Base-by-base conservation (phyloP, 2,888 invertebrate genomes). In the Matsumyia berberina region DNA sequence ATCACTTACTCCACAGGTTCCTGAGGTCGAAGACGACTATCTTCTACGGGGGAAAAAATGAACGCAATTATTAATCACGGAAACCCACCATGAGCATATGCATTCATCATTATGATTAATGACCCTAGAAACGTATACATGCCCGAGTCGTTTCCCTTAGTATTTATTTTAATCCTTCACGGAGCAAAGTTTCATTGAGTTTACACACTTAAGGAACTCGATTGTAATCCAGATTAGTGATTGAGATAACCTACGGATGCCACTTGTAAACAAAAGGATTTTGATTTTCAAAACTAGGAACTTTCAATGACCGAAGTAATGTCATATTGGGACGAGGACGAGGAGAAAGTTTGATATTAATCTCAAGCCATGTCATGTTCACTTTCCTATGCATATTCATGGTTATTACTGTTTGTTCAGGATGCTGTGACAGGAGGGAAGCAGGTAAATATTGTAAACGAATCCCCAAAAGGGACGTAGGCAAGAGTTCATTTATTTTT, bases 61-160 rank as follows among this genome's bases (percentile, higher is more conserved):
- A 24, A 24, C 33, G 17, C 33, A 33, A 55, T 33, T 55, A 55
- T 33, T 55, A 55, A 33, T 33, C 49, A 29, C 29, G 24, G 29
- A 12, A 51, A 5, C 11, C 12, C 7, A 5, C 5, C 33, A 17
- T 8, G 6, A 33, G 33, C 53, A 15, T 33, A 11, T 55, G 31
- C 53, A 53, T 53, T 33, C 33, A 33, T 33, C 53, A 55, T 55
- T 33, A 33, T 55, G 53, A 55, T 55, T 55, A 33, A 55, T 55
- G 53, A 31, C 33, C 9, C 33, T 11, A 17, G 9, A 55, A 33
- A 33, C 8, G 15, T 33, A 31, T n/a, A 12, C 24, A 24, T 3
- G 4, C 31, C 29, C 24, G 12, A 29, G 3, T 8, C n/a, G n/a
- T 12, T 29, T 2, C n/a, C 51, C 6, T 51, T n/a, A n/a, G 29